Evolutionary conservation across 1,140 invertebrate species (phyloP), one percentile per base, ranked within the genome.

Genomic region (Drosophila trapezifrons): DNA sequence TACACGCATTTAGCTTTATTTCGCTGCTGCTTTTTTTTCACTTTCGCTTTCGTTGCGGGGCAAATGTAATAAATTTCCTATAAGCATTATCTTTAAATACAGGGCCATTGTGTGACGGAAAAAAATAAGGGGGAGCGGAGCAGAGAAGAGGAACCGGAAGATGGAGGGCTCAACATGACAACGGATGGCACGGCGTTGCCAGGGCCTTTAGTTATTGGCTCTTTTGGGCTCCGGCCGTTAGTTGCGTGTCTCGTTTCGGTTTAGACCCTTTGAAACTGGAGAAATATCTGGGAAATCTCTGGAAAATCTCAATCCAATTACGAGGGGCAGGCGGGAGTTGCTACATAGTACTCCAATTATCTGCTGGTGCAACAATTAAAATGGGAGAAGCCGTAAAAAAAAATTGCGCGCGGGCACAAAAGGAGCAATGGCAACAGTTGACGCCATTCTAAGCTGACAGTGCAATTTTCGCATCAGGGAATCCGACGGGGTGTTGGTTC

Each of bases 51-150:
- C 67, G 40, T 35, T 38, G 37, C 43, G 29, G 27, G 18, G 78
- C 47, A 71, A 86, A 76, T 78, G 78, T 86, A 86, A 86, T 86
- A 86, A 86, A 86, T 86, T 86, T 86, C 65, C 78, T 72, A 71
- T 65, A 64, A 76, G 70, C 76, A 71, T 86, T 86, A 86, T 86
- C 82, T 86, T 76, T 65, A 78, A 81, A 85, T 76, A 64, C 66
- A 35, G 20, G 38, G 43, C 64, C 55, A 54, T 51, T 77, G 57
- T 72, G 46, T 55, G 12, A 25, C 65, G 9, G 15, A 32, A 52
- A 54, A 32, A 18, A 35, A 52, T 4, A 32, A 20, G 8, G 18
- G 9, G 10, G 27, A 10, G 17, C 9, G 9, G 27, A 13, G 17
- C 12, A 4, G 18, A 15, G 2, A n/a, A 32, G 17, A 12, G 5